phyloP scores from a whole-genome alignment of 2,113 vertebrate genomes.

The Notiomystis cincta region DNA sequence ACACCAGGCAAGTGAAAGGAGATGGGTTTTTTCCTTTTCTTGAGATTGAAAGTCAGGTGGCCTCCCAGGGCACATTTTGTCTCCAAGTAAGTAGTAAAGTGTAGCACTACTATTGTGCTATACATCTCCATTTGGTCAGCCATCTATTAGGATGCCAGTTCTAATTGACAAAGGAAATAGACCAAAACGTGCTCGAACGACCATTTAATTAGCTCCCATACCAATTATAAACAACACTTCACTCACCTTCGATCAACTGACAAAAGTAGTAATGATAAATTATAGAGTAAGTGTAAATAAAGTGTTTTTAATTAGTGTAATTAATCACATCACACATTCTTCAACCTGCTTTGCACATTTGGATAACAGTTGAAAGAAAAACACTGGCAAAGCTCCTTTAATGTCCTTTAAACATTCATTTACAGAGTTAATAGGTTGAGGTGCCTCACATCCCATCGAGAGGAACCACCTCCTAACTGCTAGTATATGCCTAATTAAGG shows the following conservation, averaged over 20 bases:
- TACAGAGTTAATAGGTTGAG: conserved; percentile 34
- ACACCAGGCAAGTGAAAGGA: background rate
- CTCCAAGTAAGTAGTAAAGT: background rate
- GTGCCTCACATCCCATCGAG: background rate
- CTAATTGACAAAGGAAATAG: conserved; percentile 59
- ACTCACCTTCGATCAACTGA: conserved; percentile 56
- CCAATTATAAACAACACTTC: conserved; percentile 46
- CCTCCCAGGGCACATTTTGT: background rate
- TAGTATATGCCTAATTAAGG: conserved; percentile 11
- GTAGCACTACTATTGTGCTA: background rate
- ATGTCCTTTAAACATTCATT: conserved; percentile 36
- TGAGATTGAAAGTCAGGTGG: background rate
- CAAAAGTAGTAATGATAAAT: conserved; percentile 55
- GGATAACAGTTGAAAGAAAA: conserved; percentile 26
- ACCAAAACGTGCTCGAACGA: background rate
- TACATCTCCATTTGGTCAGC: conserved; percentile 8
- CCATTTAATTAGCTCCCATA: conserved; percentile 38
- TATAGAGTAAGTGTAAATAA: conserved; percentile 58
- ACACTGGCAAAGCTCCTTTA: conserved; percentile 1
- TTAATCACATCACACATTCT: conserved; percentile 61
- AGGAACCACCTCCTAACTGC: background rate
- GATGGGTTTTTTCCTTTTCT: background rate
- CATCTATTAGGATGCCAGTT: background rate
- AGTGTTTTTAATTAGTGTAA: conserved; percentile 52
- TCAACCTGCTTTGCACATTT: conserved; percentile 33